Evolutionary conservation across 2,113 vertebrate genomes (phyloP), one percentile per base, ranked within the genome.

Genomic region (Odocoileus virginianus): DNA sequence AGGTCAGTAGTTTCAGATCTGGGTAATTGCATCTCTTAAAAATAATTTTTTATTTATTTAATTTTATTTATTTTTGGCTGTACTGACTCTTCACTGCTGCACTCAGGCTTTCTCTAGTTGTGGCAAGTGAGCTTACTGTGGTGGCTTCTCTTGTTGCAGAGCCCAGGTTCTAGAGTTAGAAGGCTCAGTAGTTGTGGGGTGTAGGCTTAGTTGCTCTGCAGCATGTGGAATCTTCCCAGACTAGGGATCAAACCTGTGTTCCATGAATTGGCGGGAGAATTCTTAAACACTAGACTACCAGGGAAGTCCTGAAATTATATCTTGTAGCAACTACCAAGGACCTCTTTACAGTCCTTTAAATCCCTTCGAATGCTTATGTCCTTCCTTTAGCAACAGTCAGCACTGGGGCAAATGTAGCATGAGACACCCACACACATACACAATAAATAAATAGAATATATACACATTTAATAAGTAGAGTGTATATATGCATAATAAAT

Each of bases 391-490:
- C 25, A 16, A 36, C 1, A 0, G 12, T 17, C 52, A 25, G 61
- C 45, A 14, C 5, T 23, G 52, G 47, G 54, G 30, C 12, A 16
- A 6, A 6, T 2, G 1, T 9, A 9, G 50, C 3, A 1, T 6
- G 21, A 88, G 19, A 52, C 23, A 50, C 28, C 36, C 64, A 64
- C 16, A 58, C 15, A 30, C 21, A 43, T 9, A 14, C 58, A 30
- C n/a, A 43, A 5, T 54, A 33, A 71, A 40, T 7, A 11, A 43
- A n/a, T 1, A 30, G 21, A 50, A 15, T 2, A 10, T 1, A 21
- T 8, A 2, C 3, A 6, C 12, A 76, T 76, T 43, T 76, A 76
- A 21, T 43, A 76, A 76, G 43, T 15, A 76, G 71, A 76, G 23
- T 15, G 3, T 45, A 45, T 27, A 27, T 52, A 16, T 30, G 43